Evolutionary conservation across 2,113 vertebrate species (phyloP).

Genomic region (human): GRCh38 chr5:41778501-41779000

Average conservation of each 20-base stretch:
- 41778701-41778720: background rate
- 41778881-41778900: background rate
- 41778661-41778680: background rate
- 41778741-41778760: background rate
- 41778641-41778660: background rate
- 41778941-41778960: conserved; percentile 28
- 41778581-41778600: background rate
- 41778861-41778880: conserved; percentile 39
- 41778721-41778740: background rate
- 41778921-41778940: conserved; percentile 18
- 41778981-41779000: background rate
- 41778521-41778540: background rate
- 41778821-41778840: conserved; percentile 20
- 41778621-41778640: background rate
- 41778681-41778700: background rate
- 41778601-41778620: background rate
- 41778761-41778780: background rate
- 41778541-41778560: background rate
- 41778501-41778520: background rate
- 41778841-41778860: conserved; percentile 15
- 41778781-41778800: background rate
- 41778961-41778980: conserved; percentile 33
- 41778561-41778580: background rate
- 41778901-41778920: background rate
- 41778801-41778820: background rate